A percentile compares a stretch with the other conserved stretches of the same genome.
These are phyloP conservation scores for Triops longicaudatus DNA, from an alignment of 1,140 invertebrate species.

Conservation along the genomic window DNA sequence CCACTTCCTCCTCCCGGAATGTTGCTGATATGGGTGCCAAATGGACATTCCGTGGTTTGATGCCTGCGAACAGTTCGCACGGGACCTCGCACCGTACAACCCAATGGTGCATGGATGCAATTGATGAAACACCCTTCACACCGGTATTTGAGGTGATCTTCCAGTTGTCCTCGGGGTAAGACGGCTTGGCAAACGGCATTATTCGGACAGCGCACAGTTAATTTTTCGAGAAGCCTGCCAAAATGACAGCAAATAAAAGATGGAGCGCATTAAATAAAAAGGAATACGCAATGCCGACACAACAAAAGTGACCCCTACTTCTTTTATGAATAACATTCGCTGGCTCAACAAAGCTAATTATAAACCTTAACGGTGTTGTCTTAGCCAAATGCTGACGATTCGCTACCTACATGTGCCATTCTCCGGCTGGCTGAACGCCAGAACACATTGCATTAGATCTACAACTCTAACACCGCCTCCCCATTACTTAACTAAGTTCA, in stretches of 20 bases:
- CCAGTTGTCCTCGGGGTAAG: constrained; percentile 42
- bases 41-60: not conserved
- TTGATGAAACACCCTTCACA: constrained; percentile 27
- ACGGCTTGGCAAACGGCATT: constrained; percentile 42
- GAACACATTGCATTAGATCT: not conserved
- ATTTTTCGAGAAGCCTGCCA: constrained; percentile 44
- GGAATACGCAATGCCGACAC: not conserved
- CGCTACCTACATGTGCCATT: not conserved
- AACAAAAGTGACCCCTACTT: constrained; percentile 6
- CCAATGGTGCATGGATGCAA: constrained; percentile 10
- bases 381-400: not conserved
- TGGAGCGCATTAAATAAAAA: constrained; percentile 24
- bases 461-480: not conserved
- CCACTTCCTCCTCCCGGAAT: not conserved
- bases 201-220: constrained; percentile 46
- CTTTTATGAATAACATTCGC: not conserved
- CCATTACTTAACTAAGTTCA: too few relatives aligned
- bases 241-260: constrained; percentile 9
- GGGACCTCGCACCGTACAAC: not conserved
- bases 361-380: not conserved
- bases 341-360: constrained; percentile 13
- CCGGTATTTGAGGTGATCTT: constrained; percentile 43
- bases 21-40: not conserved
- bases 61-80: not conserved
- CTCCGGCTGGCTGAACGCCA: not conserved